Evolutionary conservation across 2,888 invertebrate genomes (phyloP), one percentile per base, ranked within the genome.

Genomic region (Gryllus longicercus): DNA sequence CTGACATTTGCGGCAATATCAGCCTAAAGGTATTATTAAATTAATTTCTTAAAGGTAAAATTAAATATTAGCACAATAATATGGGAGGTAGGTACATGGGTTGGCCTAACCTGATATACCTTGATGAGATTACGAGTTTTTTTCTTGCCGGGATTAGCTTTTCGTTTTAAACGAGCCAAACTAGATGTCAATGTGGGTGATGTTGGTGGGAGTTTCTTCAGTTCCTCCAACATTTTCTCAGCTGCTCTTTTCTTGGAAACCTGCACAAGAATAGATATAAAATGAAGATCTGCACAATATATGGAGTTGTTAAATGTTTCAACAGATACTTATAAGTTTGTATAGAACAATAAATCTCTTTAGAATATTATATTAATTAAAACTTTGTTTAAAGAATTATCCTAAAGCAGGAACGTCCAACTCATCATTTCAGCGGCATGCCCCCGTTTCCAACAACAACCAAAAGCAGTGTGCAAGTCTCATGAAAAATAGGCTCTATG

Each of bases 241-340:
- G 99, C 99, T 0, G 98, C 96, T 80, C 94, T 91, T 80, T 96
- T 95, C 87, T 97, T 97, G 0, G 96, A 96, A 79, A 95, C 85
- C 89, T 89, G 81, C 12, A 81, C 80, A 79, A 80, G 74, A 74
- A 74, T 1, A 38, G n/a, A 38, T 38, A 38, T 38, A 38, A 0
- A 38, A 8, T 38, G 1, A 38, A 38, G 5, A 38, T 38, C 38
- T 38, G 38, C 38, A 38, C 8, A 8, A 38, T 38, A 5, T 38
- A 8, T 38, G 38, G 38, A 38, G 38, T 8, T 38, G 8, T 8
- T 38, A 38, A 8, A 38, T 38, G 5, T 38, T 38, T 38, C 8
- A 38, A 38, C 38, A 38, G 38, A 8, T 38, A 38, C 38, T 38
- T 38, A 5, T 38, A 25, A 38, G 8, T 38, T 38, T 38, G 38